phyloP scores from a whole-genome alignment of 2,113 vertebrate species.

The Leptobrachium leishanense region DNA sequence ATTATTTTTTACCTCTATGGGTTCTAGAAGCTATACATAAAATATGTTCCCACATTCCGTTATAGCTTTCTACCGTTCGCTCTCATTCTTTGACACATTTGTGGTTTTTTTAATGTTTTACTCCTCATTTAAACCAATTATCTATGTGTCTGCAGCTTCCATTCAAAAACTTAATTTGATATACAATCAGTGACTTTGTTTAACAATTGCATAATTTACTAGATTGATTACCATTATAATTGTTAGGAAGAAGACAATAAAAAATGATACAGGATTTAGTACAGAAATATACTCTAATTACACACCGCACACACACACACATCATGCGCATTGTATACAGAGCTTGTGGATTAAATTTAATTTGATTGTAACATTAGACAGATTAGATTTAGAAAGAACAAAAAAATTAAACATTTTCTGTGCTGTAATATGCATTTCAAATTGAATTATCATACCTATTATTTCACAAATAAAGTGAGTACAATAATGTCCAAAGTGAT shows the following conservation, averaged over 20 bases:
- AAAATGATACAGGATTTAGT: neutral
- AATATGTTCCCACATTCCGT: no score
- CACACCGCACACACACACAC: neutral
- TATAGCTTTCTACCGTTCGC: no score
- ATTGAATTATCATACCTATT: conserved; percentile 53
- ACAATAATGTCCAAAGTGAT: conserved; percentile 51
- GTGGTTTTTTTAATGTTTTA: no score
- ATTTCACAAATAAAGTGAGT: conserved; percentile 54
- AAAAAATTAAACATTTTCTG: conserved; percentile 19
- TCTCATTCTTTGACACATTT: no score
- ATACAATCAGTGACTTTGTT: no score
- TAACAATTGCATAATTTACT: neutral
- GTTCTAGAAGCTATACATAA: no score
- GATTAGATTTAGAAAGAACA: conserved; percentile 57
- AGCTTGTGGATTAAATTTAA: conserved; percentile 42
- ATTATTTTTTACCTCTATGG: no score
- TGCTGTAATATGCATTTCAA: conserved; percentile 41
- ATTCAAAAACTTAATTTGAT: no score
- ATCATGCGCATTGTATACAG: conserved; percentile 51
- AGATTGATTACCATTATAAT: neutral
- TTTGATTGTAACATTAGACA: conserved; percentile 51
- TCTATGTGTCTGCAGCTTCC: no score
- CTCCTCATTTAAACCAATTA: no score
- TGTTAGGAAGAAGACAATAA: neutral
- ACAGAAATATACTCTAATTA: neutral